Evolutionary conservation across 2,113 vertebrate genomes (phyloP), one percentile per base, ranked within the genome.

Genomic region (Turdus rufiventris): DNA sequence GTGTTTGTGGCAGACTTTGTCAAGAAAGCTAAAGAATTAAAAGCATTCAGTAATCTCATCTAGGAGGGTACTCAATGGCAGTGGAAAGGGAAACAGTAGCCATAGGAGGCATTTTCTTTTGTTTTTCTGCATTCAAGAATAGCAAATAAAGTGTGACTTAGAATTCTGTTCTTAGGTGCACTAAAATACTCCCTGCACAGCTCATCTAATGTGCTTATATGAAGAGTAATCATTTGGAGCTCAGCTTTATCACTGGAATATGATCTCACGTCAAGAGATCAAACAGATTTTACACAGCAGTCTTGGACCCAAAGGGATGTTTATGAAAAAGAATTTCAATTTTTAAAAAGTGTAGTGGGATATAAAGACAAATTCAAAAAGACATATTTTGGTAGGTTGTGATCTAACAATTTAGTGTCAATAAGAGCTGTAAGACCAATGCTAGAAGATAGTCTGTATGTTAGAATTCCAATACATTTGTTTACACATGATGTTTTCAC

Each of bases 401-500:
- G 17, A 18, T 70, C 13, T 18, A 85, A 34, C 20, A 78, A 19
- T 67, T 81, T 34, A 19, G 4, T 47, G 16, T 40, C 28, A 70
- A 5, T 25, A n/a, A 70, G 60, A 43, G 47, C 19, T 73, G 4
- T 23, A 51, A 48, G 11, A 65, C 54, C 25, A 58, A 3, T 66
- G n/a, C 13, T 48, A 71, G 34, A 71, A 67, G 29, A 43, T 1
- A 51, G 24, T 31, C 14, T 62, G 5, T 29, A 15, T 42, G 12
- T n/a, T 40, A 74, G 25, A 28, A 81, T 65, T 89, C 47, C 19
- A 43, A 11, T 10, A 28, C 4, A 10, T 33, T 66, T 86, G 17
- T 42, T 65, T 38, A 40, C 8, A 43, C 12, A 33, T 0, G 0
- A 3, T 34, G 15, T 36, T 81, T 85, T 71, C 26, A 38, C 13